A percentile compares a stretch with the other conserved stretches of the same genome.
Conservation (phyloP, 2,888 invertebrate species). For the Mylabris sibirica region DNA sequence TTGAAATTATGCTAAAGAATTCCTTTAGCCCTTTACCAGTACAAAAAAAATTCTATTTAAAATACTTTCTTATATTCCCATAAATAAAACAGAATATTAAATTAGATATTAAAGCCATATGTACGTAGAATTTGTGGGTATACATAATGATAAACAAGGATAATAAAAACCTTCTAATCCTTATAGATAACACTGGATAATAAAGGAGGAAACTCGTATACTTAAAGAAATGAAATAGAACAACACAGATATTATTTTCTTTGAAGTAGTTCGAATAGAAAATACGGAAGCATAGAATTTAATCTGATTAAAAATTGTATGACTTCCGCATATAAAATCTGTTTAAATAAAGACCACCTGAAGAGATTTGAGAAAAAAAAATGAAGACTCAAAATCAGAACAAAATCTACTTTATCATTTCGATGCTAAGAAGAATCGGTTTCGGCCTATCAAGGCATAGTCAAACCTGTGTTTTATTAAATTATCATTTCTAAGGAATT, state of each 20-base stretch:
- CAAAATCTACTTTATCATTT: no score
- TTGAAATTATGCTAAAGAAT: not conserved
- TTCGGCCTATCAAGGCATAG: no score
- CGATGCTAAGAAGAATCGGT: no score
- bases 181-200: not conserved
- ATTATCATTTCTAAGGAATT: no score
- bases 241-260: conserved; percentile 1
- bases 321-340: conserved; percentile 13
- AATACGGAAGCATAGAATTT: conserved; percentile 7
- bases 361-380: not conserved
- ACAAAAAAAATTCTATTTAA: not conserved
- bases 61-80: conserved; percentile 4
- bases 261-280: not conserved
- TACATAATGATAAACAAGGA: not conserved
- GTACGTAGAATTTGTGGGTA: not conserved
- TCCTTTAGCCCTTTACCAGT: not conserved
- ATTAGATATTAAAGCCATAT: not conserved
- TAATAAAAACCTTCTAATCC: no score
- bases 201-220: conserved; percentile 19
- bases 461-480: no score
- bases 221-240: conserved; percentile 6
- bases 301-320: conserved; percentile 22
- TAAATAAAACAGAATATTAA: conserved; percentile 26
- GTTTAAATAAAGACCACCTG: conserved; percentile 18
- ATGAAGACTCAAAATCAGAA: not conserved